These are phyloP conservation scores for Phortica variegata DNA, from an alignment of 1,140 invertebrate species.

Conservation along the genomic window DNA sequence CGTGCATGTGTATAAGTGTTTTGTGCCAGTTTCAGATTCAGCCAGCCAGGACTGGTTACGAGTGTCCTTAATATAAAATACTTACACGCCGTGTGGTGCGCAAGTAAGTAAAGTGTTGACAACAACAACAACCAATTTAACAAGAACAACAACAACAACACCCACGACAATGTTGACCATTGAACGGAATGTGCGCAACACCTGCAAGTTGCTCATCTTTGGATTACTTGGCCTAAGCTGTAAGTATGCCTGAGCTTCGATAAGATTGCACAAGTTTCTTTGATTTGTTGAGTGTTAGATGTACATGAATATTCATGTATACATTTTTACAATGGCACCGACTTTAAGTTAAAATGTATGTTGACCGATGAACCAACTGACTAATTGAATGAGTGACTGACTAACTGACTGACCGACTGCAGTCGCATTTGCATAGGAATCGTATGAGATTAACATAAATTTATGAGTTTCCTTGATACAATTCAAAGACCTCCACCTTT, in stretches of 20 bases:
- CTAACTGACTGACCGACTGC: conserved; percentile 21
- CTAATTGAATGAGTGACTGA: conserved; percentile 14
- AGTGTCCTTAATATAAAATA: too few relatives aligned
- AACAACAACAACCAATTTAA: too few relatives aligned
- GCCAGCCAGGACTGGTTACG: too few relatives aligned
- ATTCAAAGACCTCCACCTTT: conserved; percentile 41
- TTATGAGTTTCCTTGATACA: conserved; percentile 48
- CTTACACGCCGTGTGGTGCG: too few relatives aligned
- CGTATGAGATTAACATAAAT: conserved; percentile 44
- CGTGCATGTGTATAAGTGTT: too few relatives aligned
- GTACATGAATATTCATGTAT: conserved; percentile 22
- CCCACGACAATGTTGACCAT: too few relatives aligned
- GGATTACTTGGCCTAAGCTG: conserved; percentile 27
- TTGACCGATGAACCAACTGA: conserved; percentile 39
- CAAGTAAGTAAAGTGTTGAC: too few relatives aligned
- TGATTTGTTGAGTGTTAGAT: not conserved
- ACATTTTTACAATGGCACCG: too few relatives aligned
- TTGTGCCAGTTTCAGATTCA: too few relatives aligned
- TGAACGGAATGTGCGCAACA: not conserved
- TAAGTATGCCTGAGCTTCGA: conserved; percentile 29
- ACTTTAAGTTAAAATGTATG: too few relatives aligned
- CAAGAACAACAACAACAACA: too few relatives aligned
- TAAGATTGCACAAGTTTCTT: not conserved
- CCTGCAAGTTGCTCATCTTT: conserved; percentile 3
- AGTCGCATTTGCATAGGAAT: conserved; percentile 3